Evolutionary conservation across 2,797 vertebrate genomes (phyloP).

Genomic region (Anabas testudineus): DNA sequence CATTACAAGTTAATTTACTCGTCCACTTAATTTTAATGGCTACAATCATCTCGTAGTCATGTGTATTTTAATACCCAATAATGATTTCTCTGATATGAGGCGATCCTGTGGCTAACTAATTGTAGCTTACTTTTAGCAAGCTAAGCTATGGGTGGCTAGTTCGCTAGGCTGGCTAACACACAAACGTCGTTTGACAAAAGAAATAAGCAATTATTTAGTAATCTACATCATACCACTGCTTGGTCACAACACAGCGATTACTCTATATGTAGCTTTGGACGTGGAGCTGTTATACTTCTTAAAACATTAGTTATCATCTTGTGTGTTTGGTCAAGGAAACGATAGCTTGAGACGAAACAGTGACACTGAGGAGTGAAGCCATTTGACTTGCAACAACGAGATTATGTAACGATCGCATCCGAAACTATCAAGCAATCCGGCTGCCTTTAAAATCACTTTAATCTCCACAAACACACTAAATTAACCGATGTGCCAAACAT

Average conservation of each 20-base stretch:
- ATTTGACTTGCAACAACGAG: conserved; percentile 61
- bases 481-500: neutral
- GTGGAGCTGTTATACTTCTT: neutral
- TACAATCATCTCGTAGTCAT: neutral
- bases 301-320: neutral
- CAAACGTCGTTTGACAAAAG: conserved; percentile 48
- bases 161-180: conserved; percentile 49
- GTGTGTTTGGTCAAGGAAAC: conserved; percentile 40
- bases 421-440: conserved; percentile 34
- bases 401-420: conserved; percentile 81
- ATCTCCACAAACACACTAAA: rapidly evolving
- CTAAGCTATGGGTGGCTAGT: conserved; percentile 81
- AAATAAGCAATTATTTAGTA: neutral
- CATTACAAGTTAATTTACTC: rapidly evolving
- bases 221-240: rapidly evolving
- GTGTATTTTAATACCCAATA: neutral
- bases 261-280: rapidly evolving
- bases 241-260: neutral
- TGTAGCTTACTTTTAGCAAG: conserved; percentile 65
- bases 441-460: neutral
- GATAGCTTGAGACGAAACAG: conserved; percentile 33
- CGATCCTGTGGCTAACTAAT: conserved; percentile 28
- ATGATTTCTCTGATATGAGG: neutral
- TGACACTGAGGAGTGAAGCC: conserved; percentile 60
- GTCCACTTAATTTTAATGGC: rapidly evolving